These are phyloP conservation scores for Epinotia demarniana DNA, from an alignment of 2,888 invertebrate genomes.

Conservation along the genomic window DNA sequence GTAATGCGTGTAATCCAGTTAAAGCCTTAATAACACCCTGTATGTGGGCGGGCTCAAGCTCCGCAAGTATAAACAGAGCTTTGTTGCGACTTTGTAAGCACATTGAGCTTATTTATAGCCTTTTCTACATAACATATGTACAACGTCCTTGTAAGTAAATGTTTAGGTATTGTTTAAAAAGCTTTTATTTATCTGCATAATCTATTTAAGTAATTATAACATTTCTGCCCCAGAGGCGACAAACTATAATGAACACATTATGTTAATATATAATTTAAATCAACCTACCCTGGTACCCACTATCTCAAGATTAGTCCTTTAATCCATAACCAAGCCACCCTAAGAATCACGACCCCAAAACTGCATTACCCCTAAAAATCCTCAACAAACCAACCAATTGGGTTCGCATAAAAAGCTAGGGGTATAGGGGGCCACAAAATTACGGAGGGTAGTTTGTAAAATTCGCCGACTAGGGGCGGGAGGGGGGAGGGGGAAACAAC, in stretches of 20 bases:
- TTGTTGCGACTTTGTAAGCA: conserved; percentile 48
- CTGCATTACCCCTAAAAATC: conserved; percentile 37
- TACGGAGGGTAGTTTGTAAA: conserved; percentile 80
- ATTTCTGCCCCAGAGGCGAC: not conserved
- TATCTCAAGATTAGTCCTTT: conserved; percentile 28
- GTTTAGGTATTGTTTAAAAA: not conserved
- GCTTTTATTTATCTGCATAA: not conserved
- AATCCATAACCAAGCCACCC: conserved; percentile 39
- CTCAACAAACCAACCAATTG: conserved; percentile 53
- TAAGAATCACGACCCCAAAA: conserved; percentile 41
- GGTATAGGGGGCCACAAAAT: conserved; percentile 70
- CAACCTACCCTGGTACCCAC: conserved; percentile 2
- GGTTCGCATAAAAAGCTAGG: conserved; percentile 68
- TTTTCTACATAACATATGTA: not conserved
- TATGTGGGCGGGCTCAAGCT: conserved; percentile 62
- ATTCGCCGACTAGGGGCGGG: conserved; percentile 71
- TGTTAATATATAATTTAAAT: conserved; percentile 7
- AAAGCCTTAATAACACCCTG: conserved; percentile 47
- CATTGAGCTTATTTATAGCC: conserved; percentile 31
- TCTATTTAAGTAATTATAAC: not conserved
- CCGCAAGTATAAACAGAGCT: conserved; percentile 67
- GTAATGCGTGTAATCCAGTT: conserved; percentile 40
- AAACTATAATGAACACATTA: conserved; percentile 5
- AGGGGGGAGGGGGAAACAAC: conserved; percentile 68
- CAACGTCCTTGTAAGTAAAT: conserved; percentile 4